Evolutionary conservation across 2,797 vertebrate species (phyloP).

Genomic region (Glyptemys insculpta): DNA sequence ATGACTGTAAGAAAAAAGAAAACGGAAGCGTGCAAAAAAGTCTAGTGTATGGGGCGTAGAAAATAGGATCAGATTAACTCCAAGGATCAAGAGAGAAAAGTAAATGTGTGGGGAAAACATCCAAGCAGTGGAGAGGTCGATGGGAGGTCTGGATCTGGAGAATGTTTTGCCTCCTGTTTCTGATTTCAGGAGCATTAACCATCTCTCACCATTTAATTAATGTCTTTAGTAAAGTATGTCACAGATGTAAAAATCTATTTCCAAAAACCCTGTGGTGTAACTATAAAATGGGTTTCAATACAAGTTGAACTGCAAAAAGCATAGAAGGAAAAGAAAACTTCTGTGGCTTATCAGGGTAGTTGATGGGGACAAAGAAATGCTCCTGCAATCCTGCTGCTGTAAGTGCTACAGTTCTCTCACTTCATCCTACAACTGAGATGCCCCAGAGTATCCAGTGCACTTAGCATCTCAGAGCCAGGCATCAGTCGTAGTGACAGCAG

Average conservation of each 20-base stretch:
- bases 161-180: slow-evolving; percentile 74
- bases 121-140: slow-evolving; percentile 55
- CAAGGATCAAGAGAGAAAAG: slow-evolving; percentile 63
- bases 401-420: neutral
- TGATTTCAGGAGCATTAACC: slow-evolving; percentile 72
- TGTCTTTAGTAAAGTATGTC: slow-evolving; percentile 74
- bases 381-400: neutral
- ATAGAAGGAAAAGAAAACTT: neutral
- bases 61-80: slow-evolving; percentile 70
- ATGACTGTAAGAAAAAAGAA: neutral
- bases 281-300: slow-evolving; percentile 44
- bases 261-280: slow-evolving; percentile 9
- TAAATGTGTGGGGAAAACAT: slow-evolving; percentile 64
- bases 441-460: neutral
- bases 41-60: slow-evolving; percentile 13
- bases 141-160: slow-evolving; percentile 59
- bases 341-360: neutral
- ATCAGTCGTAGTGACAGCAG: neutral
- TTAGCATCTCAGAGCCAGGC: neutral
- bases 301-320: neutral
- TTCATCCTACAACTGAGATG: neutral
- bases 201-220: slow-evolving; percentile 67
- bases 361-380: neutral
- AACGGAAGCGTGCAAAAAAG: neutral
- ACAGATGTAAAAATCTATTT: slow-evolving; percentile 61